Base-by-base conservation (phyloP, 1,140 invertebrate genomes). In the Cyrtorhinus lividipennis region DNA sequence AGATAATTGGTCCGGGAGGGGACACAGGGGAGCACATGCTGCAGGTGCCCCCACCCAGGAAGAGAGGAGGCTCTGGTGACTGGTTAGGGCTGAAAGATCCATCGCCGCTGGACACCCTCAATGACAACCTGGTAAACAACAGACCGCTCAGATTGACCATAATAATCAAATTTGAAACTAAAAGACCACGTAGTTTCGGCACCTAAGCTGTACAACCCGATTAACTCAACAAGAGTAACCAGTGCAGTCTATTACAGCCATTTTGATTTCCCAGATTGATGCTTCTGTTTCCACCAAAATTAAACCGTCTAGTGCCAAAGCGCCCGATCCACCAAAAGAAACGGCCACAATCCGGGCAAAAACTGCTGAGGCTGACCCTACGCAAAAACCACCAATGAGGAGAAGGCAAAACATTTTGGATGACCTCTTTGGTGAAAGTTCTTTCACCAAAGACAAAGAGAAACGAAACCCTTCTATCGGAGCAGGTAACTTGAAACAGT, bases 11-110 rank as follows among this genome's bases (percentile, higher is more conserved):
- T 22, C 20, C 5, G 8, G 20, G 48, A 10, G 20, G 20, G 3
- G 48, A 15, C 30, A 38, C 5, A 38, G 5, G 30, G 5, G 30
- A 15, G 30, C 5, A 38, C 15, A 15, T 38, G 5, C 30, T 10
- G 48, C 10, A 5, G 10, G 48, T 12, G 20, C 3, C 3, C 10
- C 5, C 20, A 15, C 48, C 48, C 5, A 12, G 48, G 20, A 53
- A 53, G 48, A 10, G 48, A 12, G 48, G 25, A 26, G 58, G 58
- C 23, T 59, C 58, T 2, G 58, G 58, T 18, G 58, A 59, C 24
- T 59, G 58, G 58, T 24, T 59, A 15, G 58, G 58, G 27, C 24
- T 59, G 10, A 59, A 59, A 30, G 58, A 59, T 8, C 58, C 24
- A n/a, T 26, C 24, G 10, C 23, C 22, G 2, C 26, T 58, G 22